Conservation (phyloP, 2,888 invertebrate species). For the Drosophila infuscata region DNA sequence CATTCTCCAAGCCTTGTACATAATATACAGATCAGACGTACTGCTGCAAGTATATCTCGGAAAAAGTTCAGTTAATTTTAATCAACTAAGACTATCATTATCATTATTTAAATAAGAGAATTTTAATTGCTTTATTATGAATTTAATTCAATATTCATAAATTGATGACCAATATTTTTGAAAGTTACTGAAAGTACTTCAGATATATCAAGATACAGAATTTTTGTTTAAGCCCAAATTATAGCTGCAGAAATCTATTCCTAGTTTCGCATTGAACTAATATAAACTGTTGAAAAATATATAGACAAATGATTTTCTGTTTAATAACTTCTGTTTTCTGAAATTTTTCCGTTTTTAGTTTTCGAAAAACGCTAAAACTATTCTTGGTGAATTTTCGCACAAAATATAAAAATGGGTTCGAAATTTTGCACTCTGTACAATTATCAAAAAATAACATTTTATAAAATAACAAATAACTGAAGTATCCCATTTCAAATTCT, state of each 20-base stretch:
- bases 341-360: background rate
- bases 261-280: background rate
- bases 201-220: background rate
- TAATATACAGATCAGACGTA: constrained; percentile 77
- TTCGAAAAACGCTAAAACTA: no score
- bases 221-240: background rate
- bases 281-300: no score
- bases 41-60: constrained; percentile 71
- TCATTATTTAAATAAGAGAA: background rate
- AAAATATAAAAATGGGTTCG: no score
- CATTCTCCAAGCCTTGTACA: constrained; percentile 81
- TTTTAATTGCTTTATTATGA: background rate
- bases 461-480: background rate
- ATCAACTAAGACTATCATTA: constrained; percentile 54
- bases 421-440: no score
- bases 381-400: no score
- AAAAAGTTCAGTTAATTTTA: constrained; percentile 23
- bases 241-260: background rate
- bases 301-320: background rate
- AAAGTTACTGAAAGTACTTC: background rate
- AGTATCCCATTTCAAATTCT: background rate
- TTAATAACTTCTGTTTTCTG: background rate
- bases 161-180: background rate
- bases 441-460: background rate
- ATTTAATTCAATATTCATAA: background rate